phyloP scores from a whole-genome alignment of 2,797 vertebrate species.

The Darevskia nairensis region DNA sequence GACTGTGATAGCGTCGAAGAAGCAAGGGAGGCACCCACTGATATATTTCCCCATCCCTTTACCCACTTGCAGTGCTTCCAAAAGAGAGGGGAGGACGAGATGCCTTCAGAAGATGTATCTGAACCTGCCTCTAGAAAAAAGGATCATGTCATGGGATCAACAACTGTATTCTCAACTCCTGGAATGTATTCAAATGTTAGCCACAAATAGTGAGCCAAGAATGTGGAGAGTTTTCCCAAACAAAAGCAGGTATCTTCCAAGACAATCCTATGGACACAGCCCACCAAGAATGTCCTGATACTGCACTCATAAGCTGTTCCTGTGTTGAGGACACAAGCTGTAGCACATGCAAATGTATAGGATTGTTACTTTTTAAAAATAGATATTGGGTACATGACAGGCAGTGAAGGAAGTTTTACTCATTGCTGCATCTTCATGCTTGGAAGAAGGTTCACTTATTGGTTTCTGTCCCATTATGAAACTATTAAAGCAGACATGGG shows the following conservation, averaged over 20 bases:
- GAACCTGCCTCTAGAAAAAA: not conserved
- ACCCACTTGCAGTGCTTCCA: not conserved
- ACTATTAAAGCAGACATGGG: no score
- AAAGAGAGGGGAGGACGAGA: not conserved
- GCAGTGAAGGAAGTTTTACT: not conserved
- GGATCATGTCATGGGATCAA: not conserved
- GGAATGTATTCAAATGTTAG: not conserved
- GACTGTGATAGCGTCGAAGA: not conserved
- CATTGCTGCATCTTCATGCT: not conserved
- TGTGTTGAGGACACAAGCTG: not conserved
- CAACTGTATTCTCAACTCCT: not conserved
- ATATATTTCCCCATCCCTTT: not conserved
- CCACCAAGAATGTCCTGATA: not conserved
- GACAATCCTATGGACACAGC: no score
- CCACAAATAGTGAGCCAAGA: not conserved
- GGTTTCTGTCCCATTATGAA: not conserved
- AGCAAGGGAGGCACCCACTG: not conserved
- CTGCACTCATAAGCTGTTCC: not conserved
- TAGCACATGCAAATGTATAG: not conserved
- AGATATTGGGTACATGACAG: no score
- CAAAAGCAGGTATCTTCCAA: not conserved
- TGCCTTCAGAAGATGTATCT: not conserved
- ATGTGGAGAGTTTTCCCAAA: not conserved
- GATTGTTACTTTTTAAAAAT: not conserved
- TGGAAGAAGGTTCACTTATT: not conserved